Evolutionary conservation across 1,140 invertebrate genomes (phyloP), one percentile per base, ranked within the genome.

Genomic region (Drosophila cardini): DNA sequence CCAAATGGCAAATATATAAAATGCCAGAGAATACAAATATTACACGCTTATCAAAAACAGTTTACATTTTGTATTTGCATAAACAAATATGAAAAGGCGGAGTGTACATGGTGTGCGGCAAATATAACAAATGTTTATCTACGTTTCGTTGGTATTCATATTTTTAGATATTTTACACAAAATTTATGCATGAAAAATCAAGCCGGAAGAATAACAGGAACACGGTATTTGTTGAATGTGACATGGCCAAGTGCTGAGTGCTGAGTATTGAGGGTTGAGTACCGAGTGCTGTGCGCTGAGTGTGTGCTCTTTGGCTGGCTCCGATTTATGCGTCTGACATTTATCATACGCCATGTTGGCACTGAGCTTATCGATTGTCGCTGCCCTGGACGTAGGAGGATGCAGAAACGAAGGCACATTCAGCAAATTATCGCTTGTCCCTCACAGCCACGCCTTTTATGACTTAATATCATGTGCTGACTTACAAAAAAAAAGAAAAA

Each of bases 401-500:
- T 42, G 42, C 56, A 63, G n/a, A 8, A 57, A 18, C n/a, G 38
- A 21, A n/a, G 42, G 34, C 21, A 45, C 58, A 76, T 61, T 85
- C 48, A 80, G 60, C 76, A 84, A 86, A 86, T 87, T 81, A 85
- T 65, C 82, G 60, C 42, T 46, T 36, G 15, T 61, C 36, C 38
- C 38, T 11, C 58, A 57, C 15, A 58, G 58, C 42, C 79, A 76
- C 46, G 68, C 83, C 70, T 71, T 86, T 86, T 87, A 86, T 86
- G 83, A 77, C 83, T 86, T 83, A 87, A 86, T 86, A 58, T 46
- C 52, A 58, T 71, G 38, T 57, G 60, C 53, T 53, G 57, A 57
- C 68, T 70, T 50, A 50, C n/a, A 50, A 10, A 50, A 36, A 55
- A 8, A 46, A n/a, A n/a, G n/a, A n/a, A n/a, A n/a, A n/a, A n/a